Evolutionary conservation across 2,113 vertebrate species (phyloP).

Genomic region (Vulpes lagopus): DNA sequence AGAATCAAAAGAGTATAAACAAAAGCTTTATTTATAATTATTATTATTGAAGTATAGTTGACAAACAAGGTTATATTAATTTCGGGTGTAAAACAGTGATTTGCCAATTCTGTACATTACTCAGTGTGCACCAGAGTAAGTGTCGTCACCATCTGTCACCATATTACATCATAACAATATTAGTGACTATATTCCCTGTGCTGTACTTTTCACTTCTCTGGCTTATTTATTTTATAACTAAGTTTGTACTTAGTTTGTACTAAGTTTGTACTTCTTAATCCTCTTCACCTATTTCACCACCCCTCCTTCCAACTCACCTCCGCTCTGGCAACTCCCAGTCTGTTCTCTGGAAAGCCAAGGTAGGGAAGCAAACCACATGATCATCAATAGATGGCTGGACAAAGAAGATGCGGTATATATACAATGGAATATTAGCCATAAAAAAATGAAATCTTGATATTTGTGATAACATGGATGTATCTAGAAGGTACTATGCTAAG

Average conservation of each 20-base stretch:
- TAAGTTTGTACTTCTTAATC: not conserved
- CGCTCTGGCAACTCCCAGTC: not conserved
- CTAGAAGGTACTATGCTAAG: not conserved
- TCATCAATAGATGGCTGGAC: not conserved
- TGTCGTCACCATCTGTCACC: not conserved
- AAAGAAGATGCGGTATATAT: not conserved
- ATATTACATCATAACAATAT: not conserved
- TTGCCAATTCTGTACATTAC: not conserved
- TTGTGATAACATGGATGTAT: not conserved
- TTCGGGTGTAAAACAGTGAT: not conserved
- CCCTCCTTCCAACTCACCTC: not conserved
- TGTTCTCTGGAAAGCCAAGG: not conserved
- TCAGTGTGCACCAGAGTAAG: not conserved
- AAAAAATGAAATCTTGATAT: not conserved
- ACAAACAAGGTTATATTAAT: not conserved
- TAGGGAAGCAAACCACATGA: not conserved
- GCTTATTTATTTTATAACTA: not conserved
- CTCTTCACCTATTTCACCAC: not conserved
- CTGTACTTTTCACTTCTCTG: not conserved
- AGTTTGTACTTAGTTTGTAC: too few relatives aligned
- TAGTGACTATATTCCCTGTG: not conserved
- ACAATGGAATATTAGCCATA: not conserved
- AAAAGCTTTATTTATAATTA: not conserved
- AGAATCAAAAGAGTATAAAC: slow-evolving; percentile 30
- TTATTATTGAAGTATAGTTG: not conserved